Percentiles rank a stretch among this genome's conserved stretches.
phyloP scores from a whole-genome alignment of 2,888 invertebrate genomes.

The Meganola albula region DNA sequence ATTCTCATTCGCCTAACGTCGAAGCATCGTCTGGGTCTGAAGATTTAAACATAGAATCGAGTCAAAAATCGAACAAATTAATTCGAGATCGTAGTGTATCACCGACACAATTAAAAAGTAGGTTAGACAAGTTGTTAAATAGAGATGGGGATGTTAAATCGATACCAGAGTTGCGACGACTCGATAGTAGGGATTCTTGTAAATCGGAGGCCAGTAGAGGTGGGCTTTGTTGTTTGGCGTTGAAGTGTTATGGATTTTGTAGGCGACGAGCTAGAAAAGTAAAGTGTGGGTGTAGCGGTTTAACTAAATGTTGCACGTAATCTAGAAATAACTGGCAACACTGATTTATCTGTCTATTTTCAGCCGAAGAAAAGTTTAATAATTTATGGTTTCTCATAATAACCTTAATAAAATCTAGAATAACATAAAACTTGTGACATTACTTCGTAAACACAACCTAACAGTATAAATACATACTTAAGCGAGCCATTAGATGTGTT shows the following conservation, averaged over 20 bases:
- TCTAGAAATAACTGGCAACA: background rate
- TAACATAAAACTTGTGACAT: too few relatives aligned
- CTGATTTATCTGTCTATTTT: too few relatives aligned
- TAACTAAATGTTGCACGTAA: slow-evolving; percentile 48
- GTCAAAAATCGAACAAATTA: slow-evolving; percentile 43
- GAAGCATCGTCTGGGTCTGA: slow-evolving; percentile 53
- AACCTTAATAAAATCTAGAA: too few relatives aligned
- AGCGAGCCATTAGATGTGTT: too few relatives aligned
- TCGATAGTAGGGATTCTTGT: slow-evolving; percentile 62
- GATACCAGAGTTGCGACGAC: slow-evolving; percentile 46
- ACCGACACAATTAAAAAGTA: slow-evolving; percentile 79
- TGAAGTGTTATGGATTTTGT: slow-evolving; percentile 68
- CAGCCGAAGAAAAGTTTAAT: too few relatives aligned
- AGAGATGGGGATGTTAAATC: slow-evolving; percentile 28
- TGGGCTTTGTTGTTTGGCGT: slow-evolving; percentile 58
- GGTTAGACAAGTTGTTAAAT: slow-evolving; percentile 69
- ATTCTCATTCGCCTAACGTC: slow-evolving; percentile 84
- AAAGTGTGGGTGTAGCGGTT: slow-evolving; percentile 51
- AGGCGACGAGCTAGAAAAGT: slow-evolving; percentile 51
- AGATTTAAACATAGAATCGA: slow-evolving; percentile 42
- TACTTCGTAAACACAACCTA: too few relatives aligned
- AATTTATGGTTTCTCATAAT: too few relatives aligned
- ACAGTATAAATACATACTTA: too few relatives aligned
- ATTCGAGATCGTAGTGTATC: slow-evolving; percentile 73
- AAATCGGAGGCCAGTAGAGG: slow-evolving; percentile 52